Evolutionary conservation across 2,888 invertebrate genomes (phyloP).

Genomic region (Epinotia bilunana): DNA sequence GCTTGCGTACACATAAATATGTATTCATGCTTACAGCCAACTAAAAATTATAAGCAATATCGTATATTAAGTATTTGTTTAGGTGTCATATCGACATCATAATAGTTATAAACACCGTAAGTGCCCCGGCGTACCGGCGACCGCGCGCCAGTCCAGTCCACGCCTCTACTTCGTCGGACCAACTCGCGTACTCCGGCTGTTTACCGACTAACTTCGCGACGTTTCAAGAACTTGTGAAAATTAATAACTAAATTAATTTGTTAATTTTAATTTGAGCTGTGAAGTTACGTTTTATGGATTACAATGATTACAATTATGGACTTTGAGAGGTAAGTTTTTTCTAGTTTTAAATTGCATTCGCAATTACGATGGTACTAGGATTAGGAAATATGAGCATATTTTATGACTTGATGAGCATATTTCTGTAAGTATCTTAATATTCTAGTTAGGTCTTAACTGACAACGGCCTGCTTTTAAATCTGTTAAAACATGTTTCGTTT

Average conservation of each 20-base stretch:
- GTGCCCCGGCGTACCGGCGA: no score
- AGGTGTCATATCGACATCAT: not conserved
- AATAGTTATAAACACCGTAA: not conserved
- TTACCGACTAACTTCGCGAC: not conserved
- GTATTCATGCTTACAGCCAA: not conserved
- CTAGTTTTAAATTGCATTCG: not conserved
- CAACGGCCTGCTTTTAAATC: no score
- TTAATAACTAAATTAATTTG: not conserved
- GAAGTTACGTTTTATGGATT: not conserved
- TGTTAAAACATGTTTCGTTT: no score
- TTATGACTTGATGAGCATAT: no score
- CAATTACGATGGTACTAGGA: not conserved
- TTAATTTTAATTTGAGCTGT: not conserved
- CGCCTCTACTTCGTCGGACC: not conserved
- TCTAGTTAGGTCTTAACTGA: no score
- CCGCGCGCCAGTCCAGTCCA: conserved; percentile 4
- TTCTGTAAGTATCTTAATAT: no score
- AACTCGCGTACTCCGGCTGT: not conserved
- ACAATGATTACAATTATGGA: conserved; percentile 2
- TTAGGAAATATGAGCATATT: no score
- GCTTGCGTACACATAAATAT: no score
- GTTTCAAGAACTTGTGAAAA: not conserved
- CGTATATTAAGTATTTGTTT: not conserved
- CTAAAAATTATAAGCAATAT: not conserved
- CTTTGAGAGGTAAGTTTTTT: not conserved